Evolutionary conservation across 2,113 vertebrate species (phyloP).

Genomic region (Thomomys bottae): DNA sequence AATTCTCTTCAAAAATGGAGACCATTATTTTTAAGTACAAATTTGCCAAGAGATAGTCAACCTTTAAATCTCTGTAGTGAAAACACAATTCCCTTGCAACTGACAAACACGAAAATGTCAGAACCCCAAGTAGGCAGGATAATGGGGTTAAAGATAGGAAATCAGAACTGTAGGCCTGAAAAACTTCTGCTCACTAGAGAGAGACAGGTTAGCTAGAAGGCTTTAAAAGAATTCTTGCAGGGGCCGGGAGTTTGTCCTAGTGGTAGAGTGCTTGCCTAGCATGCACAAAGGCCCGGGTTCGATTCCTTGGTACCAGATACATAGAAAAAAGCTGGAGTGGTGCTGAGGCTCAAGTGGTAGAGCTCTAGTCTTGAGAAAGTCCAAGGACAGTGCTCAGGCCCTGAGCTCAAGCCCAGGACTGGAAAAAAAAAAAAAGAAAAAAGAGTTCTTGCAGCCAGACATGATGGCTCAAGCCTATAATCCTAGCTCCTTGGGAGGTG

Average conservation of each 20-base stretch:
- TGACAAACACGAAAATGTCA: neutral
- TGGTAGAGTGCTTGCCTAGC: too few species aligned
- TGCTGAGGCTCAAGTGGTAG: too few species aligned
- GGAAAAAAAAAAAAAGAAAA: too few species aligned
- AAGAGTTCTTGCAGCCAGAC: neutral
- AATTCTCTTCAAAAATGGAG: neutral
- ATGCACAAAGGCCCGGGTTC: too few species aligned
- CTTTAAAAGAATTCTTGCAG: neutral
- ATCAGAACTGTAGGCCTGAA: neutral
- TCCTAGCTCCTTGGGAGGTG: too few species aligned
- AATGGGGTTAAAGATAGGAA: neutral
- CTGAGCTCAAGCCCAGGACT: too few species aligned
- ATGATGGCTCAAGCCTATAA: too few species aligned
- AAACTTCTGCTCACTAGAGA: neutral
- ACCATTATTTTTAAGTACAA: neutral
- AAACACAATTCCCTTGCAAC: neutral
- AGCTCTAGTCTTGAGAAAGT: too few species aligned
- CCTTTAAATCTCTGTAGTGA: neutral
- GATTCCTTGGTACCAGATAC: too few species aligned
- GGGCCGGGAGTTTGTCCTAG: too few species aligned
- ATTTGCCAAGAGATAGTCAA: neutral
- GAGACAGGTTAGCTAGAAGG: neutral
- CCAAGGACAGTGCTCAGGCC: too few species aligned
- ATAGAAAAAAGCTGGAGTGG: too few species aligned
- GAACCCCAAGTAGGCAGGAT: neutral